Evolutionary conservation across 2,113 vertebrate species (phyloP).

Genomic region (Natator depressus): DNA sequence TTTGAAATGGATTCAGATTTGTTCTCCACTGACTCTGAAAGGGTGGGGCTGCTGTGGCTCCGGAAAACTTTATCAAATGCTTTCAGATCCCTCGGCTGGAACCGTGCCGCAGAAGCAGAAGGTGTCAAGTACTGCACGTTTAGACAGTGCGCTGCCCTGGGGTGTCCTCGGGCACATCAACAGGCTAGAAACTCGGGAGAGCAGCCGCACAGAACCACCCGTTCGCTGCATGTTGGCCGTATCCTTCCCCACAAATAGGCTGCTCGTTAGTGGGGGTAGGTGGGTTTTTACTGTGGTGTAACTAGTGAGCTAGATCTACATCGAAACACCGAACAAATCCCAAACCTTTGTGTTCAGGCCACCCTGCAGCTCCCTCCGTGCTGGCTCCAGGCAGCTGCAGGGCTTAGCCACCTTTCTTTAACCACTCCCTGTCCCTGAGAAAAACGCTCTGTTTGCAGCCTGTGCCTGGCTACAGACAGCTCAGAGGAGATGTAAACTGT

Average conservation of each 20-base stretch:
- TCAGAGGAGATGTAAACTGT: not conserved
- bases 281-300: not conserved
- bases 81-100: not conserved
- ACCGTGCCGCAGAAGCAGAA: not conserved
- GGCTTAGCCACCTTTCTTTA: slow-evolving; percentile 1
- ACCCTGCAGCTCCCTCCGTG: not conserved
- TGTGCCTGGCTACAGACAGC: not conserved
- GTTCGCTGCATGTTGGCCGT: accelerated
- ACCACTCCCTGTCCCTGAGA: not conserved
- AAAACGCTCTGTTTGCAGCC: slow-evolving; percentile 57
- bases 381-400: slow-evolving; percentile 4
- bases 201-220: not conserved
- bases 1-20: not conserved
- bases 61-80: not conserved
- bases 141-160: accelerated
- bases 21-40: not conserved
- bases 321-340: not conserved
- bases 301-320: not conserved
- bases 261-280: not conserved
- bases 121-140: accelerated
- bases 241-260: not conserved
- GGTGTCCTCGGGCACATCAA: not conserved
- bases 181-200: not conserved
- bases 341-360: slow-evolving; percentile 5
- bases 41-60: not conserved